A percentile compares a stretch with the other conserved stretches of the same genome.
Evolutionary conservation across 2,113 vertebrate species (phyloP).

Genomic region (Myxocyprinus asiaticus): DNA sequence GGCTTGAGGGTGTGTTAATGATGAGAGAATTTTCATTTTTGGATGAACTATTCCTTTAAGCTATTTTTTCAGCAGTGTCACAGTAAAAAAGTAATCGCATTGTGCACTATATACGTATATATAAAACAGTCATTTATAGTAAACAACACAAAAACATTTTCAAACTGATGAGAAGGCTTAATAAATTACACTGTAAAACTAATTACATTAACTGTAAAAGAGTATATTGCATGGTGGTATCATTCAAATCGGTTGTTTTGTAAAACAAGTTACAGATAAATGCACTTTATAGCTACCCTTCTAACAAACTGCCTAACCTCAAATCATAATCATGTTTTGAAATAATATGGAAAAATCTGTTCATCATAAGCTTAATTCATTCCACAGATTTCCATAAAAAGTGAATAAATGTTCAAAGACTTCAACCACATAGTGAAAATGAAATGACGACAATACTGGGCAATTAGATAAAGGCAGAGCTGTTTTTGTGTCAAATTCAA

Average conservation of each 20-base stretch:
- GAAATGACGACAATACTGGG: slow-evolving; percentile 24
- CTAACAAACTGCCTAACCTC: slow-evolving; percentile 13
- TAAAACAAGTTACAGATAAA: not conserved
- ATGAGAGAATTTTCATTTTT: no score
- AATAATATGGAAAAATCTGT: slow-evolving; percentile 27
- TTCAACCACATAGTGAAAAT: slow-evolving; percentile 10
- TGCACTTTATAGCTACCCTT: not conserved
- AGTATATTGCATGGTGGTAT: not conserved
- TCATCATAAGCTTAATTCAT: slow-evolving; percentile 44
- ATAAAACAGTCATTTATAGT: not conserved
- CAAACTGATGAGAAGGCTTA: not conserved
- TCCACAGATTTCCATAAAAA: slow-evolving; percentile 36
- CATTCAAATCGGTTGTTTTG: not conserved
- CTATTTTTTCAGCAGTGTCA: no score
- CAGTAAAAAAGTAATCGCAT: no score
- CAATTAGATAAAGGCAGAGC: slow-evolving; percentile 21
- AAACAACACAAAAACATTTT: not conserved
- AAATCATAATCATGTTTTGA: slow-evolving; percentile 21
- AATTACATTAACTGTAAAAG: not conserved
- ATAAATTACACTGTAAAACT: not conserved
- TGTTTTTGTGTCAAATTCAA: slow-evolving; percentile 16
- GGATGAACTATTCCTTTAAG: no score
- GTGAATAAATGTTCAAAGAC: slow-evolving; percentile 38
- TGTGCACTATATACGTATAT: no score
- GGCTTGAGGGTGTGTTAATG: no score